A percentile compares a stretch with the other conserved stretches of the same genome.
Evolutionary conservation across 2,888 invertebrate species (phyloP).

Genomic region (Epistrophe grossulariae): DNA sequence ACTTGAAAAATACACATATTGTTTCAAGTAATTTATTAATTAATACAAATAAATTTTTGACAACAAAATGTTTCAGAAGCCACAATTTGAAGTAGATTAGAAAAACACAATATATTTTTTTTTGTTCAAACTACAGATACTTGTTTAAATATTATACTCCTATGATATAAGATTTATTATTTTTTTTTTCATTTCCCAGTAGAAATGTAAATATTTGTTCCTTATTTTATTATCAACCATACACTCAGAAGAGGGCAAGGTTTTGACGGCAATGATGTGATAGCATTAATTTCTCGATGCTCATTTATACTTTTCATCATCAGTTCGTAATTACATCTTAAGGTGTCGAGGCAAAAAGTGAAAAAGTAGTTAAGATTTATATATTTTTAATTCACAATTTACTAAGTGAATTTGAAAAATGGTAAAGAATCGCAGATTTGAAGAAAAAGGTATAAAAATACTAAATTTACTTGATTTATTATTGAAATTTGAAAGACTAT

Average conservation of each 20-base stretch:
- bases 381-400: background rate
- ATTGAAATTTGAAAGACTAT: background rate
- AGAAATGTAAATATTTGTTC: constrained; percentile 47
- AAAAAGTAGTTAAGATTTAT: background rate
- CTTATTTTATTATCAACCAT: constrained; percentile 45
- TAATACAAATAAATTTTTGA: background rate
- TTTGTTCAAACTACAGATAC: background rate
- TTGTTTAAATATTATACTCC: background rate
- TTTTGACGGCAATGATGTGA: constrained; percentile 8
- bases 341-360: constrained; percentile 32
- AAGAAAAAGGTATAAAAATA: constrained; percentile 79
- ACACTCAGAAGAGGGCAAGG: constrained; percentile 27
- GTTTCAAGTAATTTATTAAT: background rate
- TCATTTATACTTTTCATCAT: constrained; percentile 43
- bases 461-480: background rate
- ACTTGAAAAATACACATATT: background rate
- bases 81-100: background rate
- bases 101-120: background rate
- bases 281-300: constrained; percentile 19
- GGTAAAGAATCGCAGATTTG: constrained; percentile 82
- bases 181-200: constrained; percentile 21
- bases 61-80: background rate
- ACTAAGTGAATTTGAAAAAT: constrained; percentile 71
- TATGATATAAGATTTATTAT: background rate
- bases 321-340: constrained; percentile 62